Percentiles rank a stretch among this genome's conserved stretches.
phyloP scores from a whole-genome alignment of 2,113 vertebrate species.

The Typhlomys cinereus region DNA sequence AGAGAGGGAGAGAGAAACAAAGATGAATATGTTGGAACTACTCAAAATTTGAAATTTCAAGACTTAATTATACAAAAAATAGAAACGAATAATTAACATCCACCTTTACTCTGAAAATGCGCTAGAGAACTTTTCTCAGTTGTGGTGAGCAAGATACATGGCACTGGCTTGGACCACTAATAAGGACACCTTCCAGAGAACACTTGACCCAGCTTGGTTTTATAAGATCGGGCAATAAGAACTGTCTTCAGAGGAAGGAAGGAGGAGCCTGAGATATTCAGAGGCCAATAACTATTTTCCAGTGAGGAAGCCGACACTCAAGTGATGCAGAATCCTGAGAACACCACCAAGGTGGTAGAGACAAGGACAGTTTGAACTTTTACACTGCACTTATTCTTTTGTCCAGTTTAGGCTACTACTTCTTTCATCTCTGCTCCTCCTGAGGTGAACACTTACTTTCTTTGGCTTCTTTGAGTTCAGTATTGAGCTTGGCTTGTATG shows the following conservation, averaged over 20 bases:
- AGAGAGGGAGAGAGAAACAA: slow-evolving; percentile 56
- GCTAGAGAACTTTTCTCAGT: slow-evolving; percentile 42
- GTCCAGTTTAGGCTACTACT: not conserved
- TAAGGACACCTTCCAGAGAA: not conserved
- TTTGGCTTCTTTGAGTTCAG: not conserved
- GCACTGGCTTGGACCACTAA: slow-evolving; percentile 1
- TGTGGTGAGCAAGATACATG: slow-evolving; percentile 41
- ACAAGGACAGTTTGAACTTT: not conserved
- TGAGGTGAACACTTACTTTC: not conserved
- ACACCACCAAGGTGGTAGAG: too few species aligned
- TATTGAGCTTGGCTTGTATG: not conserved
- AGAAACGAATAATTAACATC: slow-evolving; percentile 18
- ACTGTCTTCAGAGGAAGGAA: not conserved
- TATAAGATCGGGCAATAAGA: not conserved
- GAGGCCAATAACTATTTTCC: not conserved
- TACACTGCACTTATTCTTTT: rapidly evolving
- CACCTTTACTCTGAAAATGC: not conserved
- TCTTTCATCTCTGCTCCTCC: not conserved
- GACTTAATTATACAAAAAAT: slow-evolving; percentile 20
- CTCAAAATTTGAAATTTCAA: slow-evolving; percentile 5
- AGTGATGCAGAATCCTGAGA: not conserved
- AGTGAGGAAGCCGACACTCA: not conserved
- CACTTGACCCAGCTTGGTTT: not conserved
- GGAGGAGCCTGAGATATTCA: not conserved
- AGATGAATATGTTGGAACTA: slow-evolving; percentile 21